These are phyloP conservation scores for Rosalia funebris DNA, from an alignment of 2,888 invertebrate species.

Conservation along the genomic window DNA sequence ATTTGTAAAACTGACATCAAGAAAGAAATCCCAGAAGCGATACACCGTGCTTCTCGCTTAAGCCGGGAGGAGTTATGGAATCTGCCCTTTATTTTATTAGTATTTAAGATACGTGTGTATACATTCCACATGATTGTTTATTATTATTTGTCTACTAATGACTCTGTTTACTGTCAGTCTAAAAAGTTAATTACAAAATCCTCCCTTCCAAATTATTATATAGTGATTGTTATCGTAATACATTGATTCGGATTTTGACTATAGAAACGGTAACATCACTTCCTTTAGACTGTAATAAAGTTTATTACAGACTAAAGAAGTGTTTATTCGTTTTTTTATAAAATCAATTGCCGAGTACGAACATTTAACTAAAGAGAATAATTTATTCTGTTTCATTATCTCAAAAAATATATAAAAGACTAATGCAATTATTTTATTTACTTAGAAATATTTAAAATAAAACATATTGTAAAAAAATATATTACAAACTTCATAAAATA, in stretches of 20 bases:
- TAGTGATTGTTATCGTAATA: not conserved
- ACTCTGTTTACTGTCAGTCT: not conserved
- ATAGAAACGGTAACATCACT: not conserved
- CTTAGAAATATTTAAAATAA: no score
- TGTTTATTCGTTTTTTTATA: not conserved
- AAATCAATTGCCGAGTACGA: not conserved
- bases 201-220: not conserved
- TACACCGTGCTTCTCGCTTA: not conserved
- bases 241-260: not conserved
- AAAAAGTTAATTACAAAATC: not conserved
- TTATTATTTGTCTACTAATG: not conserved
- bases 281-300: not conserved
- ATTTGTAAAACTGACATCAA: not conserved
- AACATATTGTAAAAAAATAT: no score
- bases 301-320: no score
- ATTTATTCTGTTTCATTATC: no score
- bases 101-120: not conserved
- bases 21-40: not conserved
- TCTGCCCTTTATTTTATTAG: not conserved
- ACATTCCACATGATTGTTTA: not conserved
- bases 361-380: not conserved
- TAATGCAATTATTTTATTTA: no score
- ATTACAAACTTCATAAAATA: no score
- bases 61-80: not conserved
- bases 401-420: no score